Evolutionary conservation across 2,113 vertebrate species (phyloP), one percentile per base, ranked within the genome.

Genomic region (Notiomystis cincta): DNA sequence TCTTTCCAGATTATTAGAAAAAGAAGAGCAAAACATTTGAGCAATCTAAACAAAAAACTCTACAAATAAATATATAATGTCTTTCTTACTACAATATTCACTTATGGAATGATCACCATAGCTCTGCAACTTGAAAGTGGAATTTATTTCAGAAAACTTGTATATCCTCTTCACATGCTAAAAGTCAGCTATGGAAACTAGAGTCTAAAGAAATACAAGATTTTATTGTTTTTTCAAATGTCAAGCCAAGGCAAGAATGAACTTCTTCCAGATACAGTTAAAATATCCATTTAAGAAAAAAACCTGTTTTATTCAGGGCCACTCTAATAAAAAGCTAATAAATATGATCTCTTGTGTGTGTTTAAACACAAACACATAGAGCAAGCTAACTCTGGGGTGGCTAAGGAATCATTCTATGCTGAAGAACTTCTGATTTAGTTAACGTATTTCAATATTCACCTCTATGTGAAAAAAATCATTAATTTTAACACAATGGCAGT

Each of bases 361-460:
- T 35, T 51, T 71, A 69, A 72, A 64, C 44, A 64, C 31, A 86
- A 75, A 57, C 0, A 0, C 35, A 35, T 4, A 11, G 14, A 30
- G 35, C 0, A 0, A 66, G 23, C 9, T 82, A 16, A 48, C 28
- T 82, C 21, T 42, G 40, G 17, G 8, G 24, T 70, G 61, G 22
- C 28, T 65, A 44, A 81, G 23, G 31, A 83, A 53, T 72, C 8
- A 3, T 72, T 77, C 31, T 38, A 37, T 61, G n/a, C 30, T 40
- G 30, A 77, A n/a, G 37, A 11, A 47, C 4, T 20, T 13, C 17
- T 89, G 40, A 61, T 91, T 72, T 51, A 73, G 21, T 30, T 50
- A 6, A 30, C 16, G 13, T 23, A 7, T 57, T 89, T 89, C 42
- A 53, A 11, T n/a, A 65, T 61, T 62, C 35, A 45, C 13, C 28